Base-by-base conservation (phyloP, 1,140 invertebrate genomes). In the Drosophila equinoxialis region DNA sequence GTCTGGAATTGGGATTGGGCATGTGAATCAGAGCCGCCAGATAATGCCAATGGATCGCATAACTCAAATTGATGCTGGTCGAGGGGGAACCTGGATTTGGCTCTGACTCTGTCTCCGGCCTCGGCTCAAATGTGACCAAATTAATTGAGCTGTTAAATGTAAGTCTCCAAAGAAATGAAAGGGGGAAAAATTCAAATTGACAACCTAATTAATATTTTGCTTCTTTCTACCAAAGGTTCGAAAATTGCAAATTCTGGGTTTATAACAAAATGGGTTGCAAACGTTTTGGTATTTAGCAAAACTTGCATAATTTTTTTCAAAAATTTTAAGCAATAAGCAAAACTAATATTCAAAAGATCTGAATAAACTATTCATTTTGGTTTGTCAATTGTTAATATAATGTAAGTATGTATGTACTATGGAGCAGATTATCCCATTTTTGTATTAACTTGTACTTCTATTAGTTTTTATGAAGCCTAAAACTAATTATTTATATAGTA, bases 141-240 rank as follows among this genome's bases (percentile, higher is more conserved):
- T 89, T 84, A 90, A 89, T 89, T 89, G 85, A 89, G 85, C 85
- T 89, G 85, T 89, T 89, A 85, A 89, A 90, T 77, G 81, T 85
- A 85, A 89, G 81, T 72, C 81, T 81, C 74, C 67, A 81, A 74
- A 65, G 81, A 89, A 81, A 69, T 86, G 85, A 89, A 89, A 81
- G 85, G 81, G 45, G 23, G 39, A 89, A 89, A 89, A 89, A 90
- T 81, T 76, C 23, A 81, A 90, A 77, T 69, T 77, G 85, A 89
- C 85, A 81, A 79, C 58, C 71, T 61, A 90, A 90, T 89, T 89
- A 85, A 89, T 89, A 89, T 74, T 90, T 90, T 60, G 67, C 75
- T 81, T 90, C 85, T 84, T 71, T 26, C 63, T 54, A 13, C 8
- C 8, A 55, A 14, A 20, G 45, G 1, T 23, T 51, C 17, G 8